Base-by-base conservation (phyloP, 2,797 vertebrate species). In the Leptoclinus maculatus region DNA sequence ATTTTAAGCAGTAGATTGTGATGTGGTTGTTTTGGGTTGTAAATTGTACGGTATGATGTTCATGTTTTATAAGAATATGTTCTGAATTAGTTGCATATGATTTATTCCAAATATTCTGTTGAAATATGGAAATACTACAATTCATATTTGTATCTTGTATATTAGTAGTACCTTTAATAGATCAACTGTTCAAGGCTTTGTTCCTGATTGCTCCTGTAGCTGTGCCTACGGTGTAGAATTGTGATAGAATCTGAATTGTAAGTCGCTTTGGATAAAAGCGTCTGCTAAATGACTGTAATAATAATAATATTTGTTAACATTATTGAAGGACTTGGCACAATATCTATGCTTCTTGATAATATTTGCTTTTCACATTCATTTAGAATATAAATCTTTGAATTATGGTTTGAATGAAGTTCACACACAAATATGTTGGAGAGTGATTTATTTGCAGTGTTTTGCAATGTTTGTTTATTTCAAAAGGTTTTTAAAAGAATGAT, bases 341-440 rank as follows among this genome's bases (percentile, higher is more conserved):
- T 23, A 7, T 69, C 29, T 63, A 10, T 51, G 23, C 34, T 56
- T 82, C 70, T 79, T 65, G 43, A 65, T 71, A 54, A 72, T 62
- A 69, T 60, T 83, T 58, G 43, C 25, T 65, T 79, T 80, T 79
- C 53, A 43, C 27, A 75, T 54, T 23, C 71, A 49, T 81, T 62
- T 34, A 49, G 34, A 70, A 47, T 51, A 64, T 74, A 74, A 56
- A 83, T 82, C 53, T 71, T 68, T 59, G 21, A 72, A 75, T 81
- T 75, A 66, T 76, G 67, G 36, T 73, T 83, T 80, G 65, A 54
- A 74, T 47, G 11, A 66, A 38, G 13, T 70, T 77, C 58, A 66
- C 47, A 68, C 49, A 56, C 7, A 81, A 54, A 56, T 71, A 67
- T 79, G 59, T 10, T 17, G 3, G 53, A 60, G 54, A 47, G 25